Evolutionary conservation across 2,888 invertebrate genomes (phyloP).

Genomic region (Conistra vaccinii): DNA sequence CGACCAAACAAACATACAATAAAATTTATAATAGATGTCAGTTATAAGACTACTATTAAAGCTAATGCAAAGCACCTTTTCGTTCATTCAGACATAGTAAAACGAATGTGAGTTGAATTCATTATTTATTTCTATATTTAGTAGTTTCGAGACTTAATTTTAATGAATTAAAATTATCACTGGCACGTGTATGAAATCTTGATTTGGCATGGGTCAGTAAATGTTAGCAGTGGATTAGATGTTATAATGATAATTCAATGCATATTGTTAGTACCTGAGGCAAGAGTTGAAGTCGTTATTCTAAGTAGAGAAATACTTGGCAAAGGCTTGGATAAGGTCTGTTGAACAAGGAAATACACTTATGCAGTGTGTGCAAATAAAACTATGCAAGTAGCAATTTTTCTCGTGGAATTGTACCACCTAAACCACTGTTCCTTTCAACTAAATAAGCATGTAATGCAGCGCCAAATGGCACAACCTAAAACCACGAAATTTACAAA

Average conservation of each 20-base stretch:
- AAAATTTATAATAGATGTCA: background rate
- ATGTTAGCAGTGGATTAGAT: conserved; percentile 1
- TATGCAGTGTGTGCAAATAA: background rate
- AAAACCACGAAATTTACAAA: conserved; percentile 46
- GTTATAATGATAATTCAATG: background rate
- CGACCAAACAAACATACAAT: conserved; percentile 8
- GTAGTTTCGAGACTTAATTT: conserved; percentile 24
- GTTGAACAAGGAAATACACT: background rate
- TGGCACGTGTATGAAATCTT: conserved; percentile 18
- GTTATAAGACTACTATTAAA: conserved; percentile 38
- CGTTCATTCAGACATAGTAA: conserved; percentile 47
- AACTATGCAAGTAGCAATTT: background rate
- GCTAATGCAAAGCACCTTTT: conserved; percentile 49
- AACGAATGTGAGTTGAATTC: conserved; percentile 50
- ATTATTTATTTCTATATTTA: conserved; percentile 28
- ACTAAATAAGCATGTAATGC: conserved; percentile 35
- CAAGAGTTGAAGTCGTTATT: background rate
- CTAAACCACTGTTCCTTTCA: conserved; percentile 16
- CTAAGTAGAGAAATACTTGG: background rate
- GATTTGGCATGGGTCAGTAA: conserved; percentile 8
- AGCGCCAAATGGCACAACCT: conserved; percentile 38
- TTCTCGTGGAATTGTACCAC: background rate
- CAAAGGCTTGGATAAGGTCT: background rate
- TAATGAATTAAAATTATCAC: conserved; percentile 30
- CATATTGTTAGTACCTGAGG: background rate